phyloP scores from a whole-genome alignment of 2,113 vertebrate species.

The Callaeas wilsoni region DNA sequence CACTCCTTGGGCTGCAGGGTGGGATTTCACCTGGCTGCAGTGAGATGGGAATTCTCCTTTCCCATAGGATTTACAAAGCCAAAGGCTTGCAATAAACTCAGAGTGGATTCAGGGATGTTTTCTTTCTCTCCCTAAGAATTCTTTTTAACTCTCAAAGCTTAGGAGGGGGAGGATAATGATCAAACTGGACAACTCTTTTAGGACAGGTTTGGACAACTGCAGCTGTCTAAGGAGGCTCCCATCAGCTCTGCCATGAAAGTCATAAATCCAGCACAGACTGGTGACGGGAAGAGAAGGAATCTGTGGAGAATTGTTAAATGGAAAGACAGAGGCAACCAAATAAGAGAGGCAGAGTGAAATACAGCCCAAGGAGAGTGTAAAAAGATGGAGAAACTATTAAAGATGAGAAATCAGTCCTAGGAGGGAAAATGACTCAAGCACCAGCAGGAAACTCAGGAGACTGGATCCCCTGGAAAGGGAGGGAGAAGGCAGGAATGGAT shows the following conservation, averaged over 20 bases:
- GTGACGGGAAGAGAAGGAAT: not conserved
- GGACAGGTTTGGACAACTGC: not conserved
- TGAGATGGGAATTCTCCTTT: not conserved
- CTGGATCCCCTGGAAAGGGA: not conserved
- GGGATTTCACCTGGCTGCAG: not conserved
- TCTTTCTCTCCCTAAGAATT: not conserved
- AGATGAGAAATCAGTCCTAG: not conserved
- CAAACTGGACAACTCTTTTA: not conserved
- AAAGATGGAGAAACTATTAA: not conserved
- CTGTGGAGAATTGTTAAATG: not conserved
- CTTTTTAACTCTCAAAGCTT: not conserved
- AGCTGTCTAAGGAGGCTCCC: not conserved
- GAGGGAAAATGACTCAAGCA: not conserved
- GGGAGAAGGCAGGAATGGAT: not conserved
- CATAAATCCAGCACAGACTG: not conserved
- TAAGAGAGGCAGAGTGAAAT: not conserved
- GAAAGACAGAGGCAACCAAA: not conserved
- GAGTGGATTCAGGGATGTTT: not conserved
- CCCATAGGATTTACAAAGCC: not conserved
- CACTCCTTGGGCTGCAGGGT: not conserved
- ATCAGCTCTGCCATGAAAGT: not conserved
- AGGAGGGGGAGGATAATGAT: not conserved
- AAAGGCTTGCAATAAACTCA: not conserved
- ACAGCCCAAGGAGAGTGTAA: not conserved
- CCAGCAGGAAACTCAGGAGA: not conserved